A percentile compares a stretch with the other conserved stretches of the same genome.
Conservation (phyloP, 2,888 invertebrate species). For the Stenodema calcarata region DNA sequence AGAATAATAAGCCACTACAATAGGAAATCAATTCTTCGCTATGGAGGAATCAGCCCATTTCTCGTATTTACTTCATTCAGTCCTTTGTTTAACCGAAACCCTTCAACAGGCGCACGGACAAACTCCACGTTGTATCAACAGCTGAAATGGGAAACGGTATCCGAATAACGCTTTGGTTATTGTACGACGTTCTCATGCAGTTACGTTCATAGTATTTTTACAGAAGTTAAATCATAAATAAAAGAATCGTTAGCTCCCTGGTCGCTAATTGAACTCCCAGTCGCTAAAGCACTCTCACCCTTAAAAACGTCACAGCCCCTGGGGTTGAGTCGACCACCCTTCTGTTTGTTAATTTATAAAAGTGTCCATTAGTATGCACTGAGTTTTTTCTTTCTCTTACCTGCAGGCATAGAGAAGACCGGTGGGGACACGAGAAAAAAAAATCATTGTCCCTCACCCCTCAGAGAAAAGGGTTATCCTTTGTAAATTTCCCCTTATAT, state of each 20-base stretch:
- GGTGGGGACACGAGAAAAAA: conserved; percentile 32
- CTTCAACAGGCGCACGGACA: no score
- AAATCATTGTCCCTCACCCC: conserved; percentile 37
- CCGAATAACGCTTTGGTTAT: no score
- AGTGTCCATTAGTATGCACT: conserved; percentile 51
- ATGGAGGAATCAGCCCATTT: no score
- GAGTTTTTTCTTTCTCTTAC: conserved; percentile 36
- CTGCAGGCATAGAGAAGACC: conserved; percentile 27
- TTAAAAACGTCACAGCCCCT: conserved; percentile 25
- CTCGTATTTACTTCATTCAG: no score
- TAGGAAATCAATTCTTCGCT: no score
- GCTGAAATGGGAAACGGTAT: no score
- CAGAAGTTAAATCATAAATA: conserved; percentile 33
- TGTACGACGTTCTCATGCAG: background rate
- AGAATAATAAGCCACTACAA: no score
- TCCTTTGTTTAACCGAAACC: no score
- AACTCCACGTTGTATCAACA: no score
- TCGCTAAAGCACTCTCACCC: conserved; percentile 7
- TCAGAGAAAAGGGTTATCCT: conserved; percentile 33
- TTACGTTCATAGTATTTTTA: background rate
- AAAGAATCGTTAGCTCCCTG: conserved; percentile 45
- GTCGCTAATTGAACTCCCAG: conserved; percentile 49
- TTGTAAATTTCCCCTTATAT: conserved; percentile 7
- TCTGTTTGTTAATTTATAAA: conserved; percentile 51
- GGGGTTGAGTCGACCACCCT: conserved; percentile 35